Percentiles rank a stretch among this genome's conserved stretches.
Conservation (phyloP, 1,140 invertebrate species). For the Rhyacophila brunnea region DNA sequence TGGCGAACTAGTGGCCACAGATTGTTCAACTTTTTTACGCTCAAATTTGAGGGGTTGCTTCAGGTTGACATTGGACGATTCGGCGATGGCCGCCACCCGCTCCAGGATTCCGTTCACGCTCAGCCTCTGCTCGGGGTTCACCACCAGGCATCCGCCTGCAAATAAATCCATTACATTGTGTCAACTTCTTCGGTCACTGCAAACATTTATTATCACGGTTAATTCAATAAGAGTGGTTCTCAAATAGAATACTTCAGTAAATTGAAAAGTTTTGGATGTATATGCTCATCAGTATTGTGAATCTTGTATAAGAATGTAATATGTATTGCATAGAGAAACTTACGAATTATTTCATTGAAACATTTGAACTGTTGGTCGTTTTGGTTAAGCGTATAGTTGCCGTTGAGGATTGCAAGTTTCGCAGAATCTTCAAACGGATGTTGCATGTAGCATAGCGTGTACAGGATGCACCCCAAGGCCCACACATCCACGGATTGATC, state of each 20-base stretch:
- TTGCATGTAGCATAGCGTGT: conserved; percentile 85
- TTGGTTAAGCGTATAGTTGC: conserved; percentile 85
- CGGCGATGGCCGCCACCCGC: conserved; percentile 80
- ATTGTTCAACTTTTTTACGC: conserved; percentile 59
- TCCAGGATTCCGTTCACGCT: conserved; percentile 79
- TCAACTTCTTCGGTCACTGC: too few relatives aligned
- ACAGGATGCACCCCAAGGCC: conserved; percentile 96
- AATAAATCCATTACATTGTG: too few relatives aligned
- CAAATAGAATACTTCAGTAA: too few relatives aligned
- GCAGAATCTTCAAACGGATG: conserved; percentile 98
- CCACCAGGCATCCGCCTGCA: conserved; percentile 75
- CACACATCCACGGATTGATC: conserved; percentile 89
- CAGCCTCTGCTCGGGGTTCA: conserved; percentile 78
- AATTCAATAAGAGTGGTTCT: too few relatives aligned
- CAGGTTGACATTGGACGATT: conserved; percentile 76
- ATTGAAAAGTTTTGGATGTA: too few relatives aligned
- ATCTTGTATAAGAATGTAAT: too few relatives aligned
- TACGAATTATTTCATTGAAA: conserved; percentile 89
- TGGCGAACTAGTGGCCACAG: conserved; percentile 58
- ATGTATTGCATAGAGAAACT: conserved; percentile 44
- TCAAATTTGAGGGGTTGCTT: conserved; percentile 72
- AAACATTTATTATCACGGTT: too few relatives aligned
- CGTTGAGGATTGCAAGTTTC: conserved; percentile 95
- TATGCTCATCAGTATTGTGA: too few relatives aligned
- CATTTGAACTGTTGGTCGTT: conserved; percentile 77